Evolutionary conservation across 1,140 invertebrate genomes (phyloP).

Genomic region (Lucilia sericata): DNA sequence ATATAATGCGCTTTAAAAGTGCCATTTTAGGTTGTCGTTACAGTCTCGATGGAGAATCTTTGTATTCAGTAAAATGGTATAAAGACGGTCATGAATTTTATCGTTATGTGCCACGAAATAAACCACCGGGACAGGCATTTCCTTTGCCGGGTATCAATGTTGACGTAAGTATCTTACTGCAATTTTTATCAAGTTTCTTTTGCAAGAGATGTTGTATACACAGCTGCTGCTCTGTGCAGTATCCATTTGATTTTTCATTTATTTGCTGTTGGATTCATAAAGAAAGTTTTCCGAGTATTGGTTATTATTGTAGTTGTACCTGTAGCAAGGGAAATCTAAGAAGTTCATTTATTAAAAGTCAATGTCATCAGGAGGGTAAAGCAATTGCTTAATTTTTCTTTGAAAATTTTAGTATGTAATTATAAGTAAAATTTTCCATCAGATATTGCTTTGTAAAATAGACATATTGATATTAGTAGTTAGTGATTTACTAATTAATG

Average conservation of each 20-base stretch:
- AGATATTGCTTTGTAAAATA: no score
- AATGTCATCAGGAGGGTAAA: no score
- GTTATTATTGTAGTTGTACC: neutral
- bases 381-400: no score
- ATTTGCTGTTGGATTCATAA: neutral
- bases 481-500: no score
- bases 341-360: no score
- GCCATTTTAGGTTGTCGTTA: slow-evolving; percentile 82
- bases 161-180: slow-evolving; percentile 75
- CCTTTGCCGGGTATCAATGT: slow-evolving; percentile 82
- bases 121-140: slow-evolving; percentile 80
- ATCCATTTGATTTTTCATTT: neutral
- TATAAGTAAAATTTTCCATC: no score
- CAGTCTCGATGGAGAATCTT: slow-evolving; percentile 80
- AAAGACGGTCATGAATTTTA: slow-evolving; percentile 90
- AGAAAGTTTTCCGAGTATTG: neutral
- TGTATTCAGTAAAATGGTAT: slow-evolving; percentile 91
- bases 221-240: neutral
- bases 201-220: neutral
- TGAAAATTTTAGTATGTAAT: no score
- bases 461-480: no score
- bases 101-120: slow-evolving; percentile 80
- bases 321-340: no score
- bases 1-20: slow-evolving; percentile 76
- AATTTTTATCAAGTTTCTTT: neutral